These are phyloP conservation scores for Dendropsophus ebraccatus DNA, from an alignment of 2,113 vertebrate species.

Conservation along the genomic window DNA sequence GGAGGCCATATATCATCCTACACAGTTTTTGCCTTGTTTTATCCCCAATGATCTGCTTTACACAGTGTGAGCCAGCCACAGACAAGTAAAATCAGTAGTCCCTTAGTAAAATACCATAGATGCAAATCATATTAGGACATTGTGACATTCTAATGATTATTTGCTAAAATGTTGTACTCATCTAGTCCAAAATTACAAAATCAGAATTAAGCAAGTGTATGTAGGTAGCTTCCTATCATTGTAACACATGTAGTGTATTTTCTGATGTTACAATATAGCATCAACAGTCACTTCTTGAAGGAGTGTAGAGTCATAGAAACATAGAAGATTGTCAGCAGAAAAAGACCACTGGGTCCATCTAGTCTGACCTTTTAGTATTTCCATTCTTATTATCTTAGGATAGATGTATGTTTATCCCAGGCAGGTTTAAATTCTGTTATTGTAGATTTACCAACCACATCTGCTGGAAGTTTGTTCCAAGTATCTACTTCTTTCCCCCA, in stretches of 20 bases:
- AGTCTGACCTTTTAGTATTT: too few relatives aligned
- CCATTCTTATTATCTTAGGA: too few relatives aligned
- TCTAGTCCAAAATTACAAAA: background rate
- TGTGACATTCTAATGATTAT: background rate
- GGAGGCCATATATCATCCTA: conserved; percentile 1
- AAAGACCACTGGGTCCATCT: too few relatives aligned
- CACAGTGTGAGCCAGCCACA: background rate
- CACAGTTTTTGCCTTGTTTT: conserved; percentile 1
- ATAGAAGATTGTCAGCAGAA: too few relatives aligned
- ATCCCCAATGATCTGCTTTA: background rate
- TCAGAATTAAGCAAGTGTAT: background rate
- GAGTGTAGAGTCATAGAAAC: background rate
- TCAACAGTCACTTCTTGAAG: background rate
- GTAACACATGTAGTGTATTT: background rate
- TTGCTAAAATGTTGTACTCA: background rate
- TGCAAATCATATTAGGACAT: background rate
- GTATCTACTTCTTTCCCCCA: too few relatives aligned
- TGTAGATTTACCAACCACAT: too few relatives aligned
- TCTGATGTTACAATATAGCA: background rate
- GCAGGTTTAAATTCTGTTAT: too few relatives aligned
- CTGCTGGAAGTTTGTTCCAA: too few relatives aligned
- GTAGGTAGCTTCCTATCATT: background rate
- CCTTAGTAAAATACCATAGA: background rate
- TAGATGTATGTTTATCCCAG: too few relatives aligned
- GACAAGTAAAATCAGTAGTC: too few relatives aligned